Conservation (phyloP, 1,140 invertebrate species). For the Pachypeltis micranthus region DNA sequence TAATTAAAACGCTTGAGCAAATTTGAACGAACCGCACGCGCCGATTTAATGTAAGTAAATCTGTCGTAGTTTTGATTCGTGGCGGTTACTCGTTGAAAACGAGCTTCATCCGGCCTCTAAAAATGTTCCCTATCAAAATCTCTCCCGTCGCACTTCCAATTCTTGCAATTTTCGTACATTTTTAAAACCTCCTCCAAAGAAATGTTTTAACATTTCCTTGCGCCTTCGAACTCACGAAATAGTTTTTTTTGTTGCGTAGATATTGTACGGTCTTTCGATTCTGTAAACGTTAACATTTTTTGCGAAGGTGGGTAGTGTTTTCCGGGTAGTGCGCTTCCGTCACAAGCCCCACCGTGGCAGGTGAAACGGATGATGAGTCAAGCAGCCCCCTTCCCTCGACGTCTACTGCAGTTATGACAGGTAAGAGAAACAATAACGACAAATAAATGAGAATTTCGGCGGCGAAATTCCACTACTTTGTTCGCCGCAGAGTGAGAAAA, state of each 20-base stretch:
- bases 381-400: slow-evolving; percentile 14
- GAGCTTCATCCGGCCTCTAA: background rate
- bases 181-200: background rate
- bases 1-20: background rate
- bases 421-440: slow-evolving; percentile 1
- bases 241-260: background rate
- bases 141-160: background rate
- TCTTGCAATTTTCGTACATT: background rate
- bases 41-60: background rate
- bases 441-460: background rate
- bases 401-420: slow-evolving; percentile 14
- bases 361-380: slow-evolving; percentile 14
- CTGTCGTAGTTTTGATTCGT: background rate
- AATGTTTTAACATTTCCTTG: too few relatives aligned
- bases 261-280: background rate
- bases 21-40: background rate
- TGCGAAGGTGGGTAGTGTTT: slow-evolving; percentile 2
- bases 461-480: too few relatives aligned
- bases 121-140: background rate
- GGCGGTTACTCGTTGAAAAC: background rate
- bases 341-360: slow-evolving; percentile 1
- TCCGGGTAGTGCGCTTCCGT: background rate
- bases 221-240: background rate
- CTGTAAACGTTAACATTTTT: background rate
- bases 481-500: too few relatives aligned